Evolutionary conservation across 2,113 vertebrate species (phyloP).

Genomic region (Rafetus swinhoei): DNA sequence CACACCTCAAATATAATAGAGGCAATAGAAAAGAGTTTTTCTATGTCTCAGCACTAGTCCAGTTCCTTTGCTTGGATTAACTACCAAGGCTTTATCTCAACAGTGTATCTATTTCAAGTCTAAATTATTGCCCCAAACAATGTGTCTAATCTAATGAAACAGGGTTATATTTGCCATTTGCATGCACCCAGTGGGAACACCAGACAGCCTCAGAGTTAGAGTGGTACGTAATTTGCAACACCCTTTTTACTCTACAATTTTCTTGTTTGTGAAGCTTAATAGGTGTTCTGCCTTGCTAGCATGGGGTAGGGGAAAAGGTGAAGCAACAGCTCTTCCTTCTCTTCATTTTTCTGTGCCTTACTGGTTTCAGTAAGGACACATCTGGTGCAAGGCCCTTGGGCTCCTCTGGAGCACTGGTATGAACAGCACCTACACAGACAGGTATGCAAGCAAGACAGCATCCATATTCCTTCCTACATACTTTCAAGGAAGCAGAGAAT

Average conservation of each 20-base stretch:
- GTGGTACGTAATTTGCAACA: neutral
- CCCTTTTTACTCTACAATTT: neutral
- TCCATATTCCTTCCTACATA: fast-evolving
- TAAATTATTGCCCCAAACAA: neutral
- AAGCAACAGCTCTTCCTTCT: neutral
- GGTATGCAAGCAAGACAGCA: neutral
- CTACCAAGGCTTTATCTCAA: neutral
- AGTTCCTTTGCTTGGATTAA: neutral
- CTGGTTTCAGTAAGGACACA: neutral
- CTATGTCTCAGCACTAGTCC: neutral
- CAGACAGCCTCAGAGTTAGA: neutral
- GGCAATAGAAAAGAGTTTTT: neutral
- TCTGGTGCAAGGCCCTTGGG: neutral
- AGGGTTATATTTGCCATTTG: neutral
- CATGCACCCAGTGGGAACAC: neutral
- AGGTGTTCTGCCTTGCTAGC: neutral
- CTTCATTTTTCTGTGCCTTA: fast-evolving
- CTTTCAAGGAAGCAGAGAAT: neutral
- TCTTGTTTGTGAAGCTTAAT: too few species aligned
- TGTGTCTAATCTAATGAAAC: neutral
- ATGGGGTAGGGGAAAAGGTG: fast-evolving
- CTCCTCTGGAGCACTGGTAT: neutral
- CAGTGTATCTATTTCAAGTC: neutral
- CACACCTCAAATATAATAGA: conserved; percentile 44
- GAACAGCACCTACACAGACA: fast-evolving